These are phyloP conservation scores for Grallaria varia DNA, from an alignment of 2,113 vertebrate species.

Conservation along the genomic window DNA sequence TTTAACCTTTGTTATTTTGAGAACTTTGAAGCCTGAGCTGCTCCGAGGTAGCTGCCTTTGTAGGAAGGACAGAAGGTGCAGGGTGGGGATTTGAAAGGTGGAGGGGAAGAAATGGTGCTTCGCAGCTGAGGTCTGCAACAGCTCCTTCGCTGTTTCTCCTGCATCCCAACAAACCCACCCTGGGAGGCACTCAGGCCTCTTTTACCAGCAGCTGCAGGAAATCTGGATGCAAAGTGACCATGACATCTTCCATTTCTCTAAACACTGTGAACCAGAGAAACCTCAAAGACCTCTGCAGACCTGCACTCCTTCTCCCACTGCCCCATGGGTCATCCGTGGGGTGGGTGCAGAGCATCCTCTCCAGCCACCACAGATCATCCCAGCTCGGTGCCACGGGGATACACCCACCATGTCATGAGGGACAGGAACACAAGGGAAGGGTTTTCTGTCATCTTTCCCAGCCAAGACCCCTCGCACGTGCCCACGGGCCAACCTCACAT, in stretches of 20 bases:
- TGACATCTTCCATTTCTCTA: background rate
- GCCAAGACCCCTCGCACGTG: background rate
- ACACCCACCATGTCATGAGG: fast-evolving
- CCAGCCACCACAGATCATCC: background rate
- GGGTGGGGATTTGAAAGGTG: background rate
- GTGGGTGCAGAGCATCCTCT: background rate
- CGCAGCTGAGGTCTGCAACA: background rate
- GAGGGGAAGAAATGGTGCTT: background rate
- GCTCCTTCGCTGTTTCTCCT: background rate
- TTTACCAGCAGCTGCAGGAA: background rate
- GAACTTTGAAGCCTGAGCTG: slow-evolving; percentile 66
- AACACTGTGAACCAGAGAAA: background rate
- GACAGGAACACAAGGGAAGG: background rate
- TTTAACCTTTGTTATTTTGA: slow-evolving; percentile 66
- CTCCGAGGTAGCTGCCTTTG: slow-evolving; percentile 57
- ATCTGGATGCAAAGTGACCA: background rate
- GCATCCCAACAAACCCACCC: background rate
- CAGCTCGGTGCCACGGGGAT: fast-evolving
- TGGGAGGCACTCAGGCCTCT: background rate
- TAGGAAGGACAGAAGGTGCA: slow-evolving; percentile 1
- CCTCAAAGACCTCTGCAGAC: background rate
- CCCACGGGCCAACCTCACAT: background rate
- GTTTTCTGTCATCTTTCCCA: background rate
- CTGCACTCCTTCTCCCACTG: background rate
- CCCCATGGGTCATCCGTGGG: fast-evolving